These are phyloP conservation scores for Pasiphila rectangulata DNA, from an alignment of 2,888 invertebrate genomes.

Conservation along the genomic window DNA sequence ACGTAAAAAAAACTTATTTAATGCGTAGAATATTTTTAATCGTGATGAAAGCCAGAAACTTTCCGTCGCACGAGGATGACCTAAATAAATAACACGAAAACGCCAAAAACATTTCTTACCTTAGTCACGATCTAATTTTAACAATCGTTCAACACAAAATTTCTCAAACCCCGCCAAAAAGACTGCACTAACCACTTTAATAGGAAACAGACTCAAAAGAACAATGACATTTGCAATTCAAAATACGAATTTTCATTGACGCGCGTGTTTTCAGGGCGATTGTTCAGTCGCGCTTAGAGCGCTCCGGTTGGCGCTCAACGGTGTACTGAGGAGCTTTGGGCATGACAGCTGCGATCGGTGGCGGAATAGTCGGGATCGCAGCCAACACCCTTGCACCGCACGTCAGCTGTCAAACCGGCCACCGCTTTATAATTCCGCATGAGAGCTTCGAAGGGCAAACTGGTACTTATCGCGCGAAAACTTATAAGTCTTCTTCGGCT, in stretches of 20 bases:
- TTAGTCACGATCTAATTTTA: conserved; percentile 40
- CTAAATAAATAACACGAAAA: conserved; percentile 1
- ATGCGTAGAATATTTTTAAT: too few species aligned
- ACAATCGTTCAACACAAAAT: conserved; percentile 37
- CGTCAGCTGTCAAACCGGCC: conserved; percentile 25
- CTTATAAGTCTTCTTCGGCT: not conserved
- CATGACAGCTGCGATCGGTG: conserved; percentile 22
- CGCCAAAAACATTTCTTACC: conserved; percentile 27
- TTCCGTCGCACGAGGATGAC: not conserved
- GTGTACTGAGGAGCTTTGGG: conserved; percentile 44
- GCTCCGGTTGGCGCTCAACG: conserved; percentile 60
- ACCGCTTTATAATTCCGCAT: conserved; percentile 26
- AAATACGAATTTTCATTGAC: conserved; percentile 49
- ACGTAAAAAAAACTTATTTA: too few species aligned
- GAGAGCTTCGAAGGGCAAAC: not conserved
- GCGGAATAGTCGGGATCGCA: conserved; percentile 35
- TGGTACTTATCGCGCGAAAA: not conserved
- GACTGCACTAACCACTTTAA: conserved; percentile 50
- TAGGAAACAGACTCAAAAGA: conserved; percentile 40
- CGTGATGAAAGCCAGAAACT: not conserved
- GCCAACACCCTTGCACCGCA: conserved; percentile 44
- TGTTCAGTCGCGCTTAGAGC: conserved; percentile 46
- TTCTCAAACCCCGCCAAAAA: conserved; percentile 32
- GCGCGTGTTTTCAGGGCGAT: conserved; percentile 47
- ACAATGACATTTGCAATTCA: conserved; percentile 58